Percentiles rank a stretch among this genome's conserved stretches.
Evolutionary conservation across 2,797 vertebrate genomes (phyloP).

Genomic region (Phoeniculus purpureus): DNA sequence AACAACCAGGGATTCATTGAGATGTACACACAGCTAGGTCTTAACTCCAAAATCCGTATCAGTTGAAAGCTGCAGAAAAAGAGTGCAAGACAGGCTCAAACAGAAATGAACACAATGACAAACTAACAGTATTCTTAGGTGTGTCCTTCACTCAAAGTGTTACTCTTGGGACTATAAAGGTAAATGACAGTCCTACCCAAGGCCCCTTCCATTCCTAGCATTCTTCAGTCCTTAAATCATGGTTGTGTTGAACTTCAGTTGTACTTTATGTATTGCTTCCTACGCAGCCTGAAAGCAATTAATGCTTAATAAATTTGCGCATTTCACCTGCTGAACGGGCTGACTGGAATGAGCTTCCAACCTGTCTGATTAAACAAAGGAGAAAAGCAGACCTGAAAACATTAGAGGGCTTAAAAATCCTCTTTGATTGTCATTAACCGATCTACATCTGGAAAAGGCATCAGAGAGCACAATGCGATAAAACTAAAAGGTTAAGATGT

Average conservation of each 20-base stretch:
- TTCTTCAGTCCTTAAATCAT: conserved; percentile 10
- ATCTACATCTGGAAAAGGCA: conserved; percentile 85
- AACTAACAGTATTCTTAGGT: neutral
- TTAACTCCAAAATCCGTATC: neutral
- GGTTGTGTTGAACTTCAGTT: conserved; percentile 19
- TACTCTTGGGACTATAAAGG: neutral
- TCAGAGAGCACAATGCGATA: conserved; percentile 80
- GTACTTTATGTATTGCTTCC: neutral
- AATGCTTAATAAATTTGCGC: conserved; percentile 78
- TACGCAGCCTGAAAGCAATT: conserved; percentile 79
- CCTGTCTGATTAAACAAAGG: conserved; percentile 67
- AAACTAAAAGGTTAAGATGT: conserved; percentile 72
- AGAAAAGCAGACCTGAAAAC: conserved; percentile 75
- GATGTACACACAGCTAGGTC: neutral
- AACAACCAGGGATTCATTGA: accelerated
- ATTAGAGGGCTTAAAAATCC: conserved; percentile 57
- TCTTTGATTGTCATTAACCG: conserved; percentile 75
- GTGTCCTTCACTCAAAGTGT: neutral
- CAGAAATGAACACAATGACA: neutral
- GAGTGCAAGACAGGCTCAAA: neutral
- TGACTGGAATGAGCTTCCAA: conserved; percentile 49
- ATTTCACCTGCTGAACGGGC: conserved; percentile 69
- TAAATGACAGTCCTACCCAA: neutral
- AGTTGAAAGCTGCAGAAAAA: neutral
- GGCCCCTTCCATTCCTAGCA: neutral